phyloP scores from a whole-genome alignment of 1,140 invertebrate genomes.

The Dinothrombium tinctorium region DNA sequence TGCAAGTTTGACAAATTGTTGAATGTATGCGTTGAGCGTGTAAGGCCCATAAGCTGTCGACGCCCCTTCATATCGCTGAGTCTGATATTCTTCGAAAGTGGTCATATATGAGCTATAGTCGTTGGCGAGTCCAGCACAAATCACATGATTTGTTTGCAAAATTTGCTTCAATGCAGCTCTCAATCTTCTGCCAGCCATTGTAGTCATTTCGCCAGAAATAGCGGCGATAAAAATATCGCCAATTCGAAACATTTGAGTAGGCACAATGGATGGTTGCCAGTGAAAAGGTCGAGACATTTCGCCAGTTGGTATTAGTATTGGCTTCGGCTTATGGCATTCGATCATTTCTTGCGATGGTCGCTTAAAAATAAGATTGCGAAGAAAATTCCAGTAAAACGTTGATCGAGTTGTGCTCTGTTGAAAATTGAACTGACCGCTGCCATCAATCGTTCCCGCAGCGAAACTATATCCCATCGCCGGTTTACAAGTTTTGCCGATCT shows the following conservation, averaged over 20 bases:
- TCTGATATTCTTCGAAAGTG: slow-evolving; percentile 65
- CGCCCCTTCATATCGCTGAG: slow-evolving; percentile 77
- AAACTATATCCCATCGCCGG: slow-evolving; percentile 32
- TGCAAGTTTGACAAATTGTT: slow-evolving; percentile 45
- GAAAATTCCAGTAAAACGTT: slow-evolving; percentile 10
- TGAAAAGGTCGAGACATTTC: slow-evolving; percentile 48
- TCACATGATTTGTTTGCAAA: slow-evolving; percentile 31
- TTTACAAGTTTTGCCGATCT: slow-evolving; percentile 19
- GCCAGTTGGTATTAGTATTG: slow-evolving; percentile 62
- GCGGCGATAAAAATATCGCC: slow-evolving; percentile 43
- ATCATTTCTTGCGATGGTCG: slow-evolving; percentile 17
- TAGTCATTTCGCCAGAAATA: slow-evolving; percentile 73
- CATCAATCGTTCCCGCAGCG: slow-evolving; percentile 78
- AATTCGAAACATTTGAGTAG: slow-evolving; percentile 47
- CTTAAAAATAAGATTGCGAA: slow-evolving; percentile 19
- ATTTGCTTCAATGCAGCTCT: slow-evolving; percentile 29
- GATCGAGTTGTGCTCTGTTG: slow-evolving; percentile 19
- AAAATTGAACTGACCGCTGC: slow-evolving; percentile 69
- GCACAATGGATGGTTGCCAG: slow-evolving; percentile 70
- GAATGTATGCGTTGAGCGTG: slow-evolving; percentile 44
- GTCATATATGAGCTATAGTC: slow-evolving; percentile 68
- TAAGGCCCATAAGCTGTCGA: slow-evolving; percentile 76
- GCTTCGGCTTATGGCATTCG: slow-evolving; percentile 35
- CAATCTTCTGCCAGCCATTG: slow-evolving; percentile 67
- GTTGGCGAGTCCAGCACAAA: slow-evolving; percentile 64